Evolutionary conservation across 2,888 invertebrate genomes (phyloP).

Genomic region (Anthophora plumipes): DNA sequence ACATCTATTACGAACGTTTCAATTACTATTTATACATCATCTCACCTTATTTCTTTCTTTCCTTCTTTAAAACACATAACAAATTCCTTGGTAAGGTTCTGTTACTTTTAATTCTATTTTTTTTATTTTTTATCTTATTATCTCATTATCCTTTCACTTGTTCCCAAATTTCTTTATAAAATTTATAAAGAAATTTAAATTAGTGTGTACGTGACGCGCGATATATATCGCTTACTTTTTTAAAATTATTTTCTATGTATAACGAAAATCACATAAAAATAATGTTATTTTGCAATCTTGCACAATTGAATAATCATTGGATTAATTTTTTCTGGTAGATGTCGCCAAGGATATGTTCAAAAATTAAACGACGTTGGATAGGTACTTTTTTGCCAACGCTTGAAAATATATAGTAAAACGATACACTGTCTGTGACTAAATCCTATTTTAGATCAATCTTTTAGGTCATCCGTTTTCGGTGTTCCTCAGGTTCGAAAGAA

Average conservation of each 20-base stretch:
- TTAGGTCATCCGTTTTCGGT: slow-evolving; percentile 3
- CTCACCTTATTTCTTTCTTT: neutral
- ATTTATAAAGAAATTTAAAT: neutral
- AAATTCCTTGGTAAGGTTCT: neutral
- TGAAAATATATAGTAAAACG: neutral
- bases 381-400: too few relatives aligned
- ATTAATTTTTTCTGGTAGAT: slow-evolving; percentile 16
- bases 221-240: too few relatives aligned
- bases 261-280: too few relatives aligned
- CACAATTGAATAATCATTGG: neutral
- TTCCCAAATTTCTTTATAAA: neutral
- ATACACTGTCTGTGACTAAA: neutral
- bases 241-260: too few relatives aligned
- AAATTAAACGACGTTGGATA: neutral
- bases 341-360: slow-evolving; percentile 16
- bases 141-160: neutral
- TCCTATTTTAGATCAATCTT: slow-evolving; percentile 23
- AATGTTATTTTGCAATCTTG: neutral
- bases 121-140: neutral
- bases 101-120: too few relatives aligned
- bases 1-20: neutral
- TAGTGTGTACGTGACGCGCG: neutral
- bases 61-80: neutral
- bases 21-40: neutral
- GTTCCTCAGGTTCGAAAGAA: slow-evolving; percentile 1